A percentile compares a stretch with the other conserved stretches of the same genome.
Evolutionary conservation across 2,888 invertebrate genomes (phyloP).

Genomic region (Actias luna): DNA sequence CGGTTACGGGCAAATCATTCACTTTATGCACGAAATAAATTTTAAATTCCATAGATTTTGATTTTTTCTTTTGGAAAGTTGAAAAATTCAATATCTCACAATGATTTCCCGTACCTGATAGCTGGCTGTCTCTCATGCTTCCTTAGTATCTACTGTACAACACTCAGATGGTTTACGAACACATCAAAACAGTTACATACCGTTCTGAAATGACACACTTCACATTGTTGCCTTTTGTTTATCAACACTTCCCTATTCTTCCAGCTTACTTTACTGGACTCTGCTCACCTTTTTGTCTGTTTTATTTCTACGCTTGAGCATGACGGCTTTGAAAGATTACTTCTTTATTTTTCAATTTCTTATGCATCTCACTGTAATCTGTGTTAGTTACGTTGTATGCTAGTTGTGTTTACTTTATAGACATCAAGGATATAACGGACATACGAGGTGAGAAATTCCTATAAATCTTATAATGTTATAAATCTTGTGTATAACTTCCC

Average conservation of each 20-base stretch:
- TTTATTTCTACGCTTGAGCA: constrained; percentile 27
- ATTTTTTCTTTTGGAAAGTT: too few relatives aligned
- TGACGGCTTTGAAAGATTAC: constrained; percentile 30
- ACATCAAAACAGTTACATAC: constrained; percentile 10
- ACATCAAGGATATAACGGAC: constrained; percentile 49
- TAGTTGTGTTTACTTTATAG: constrained; percentile 60
- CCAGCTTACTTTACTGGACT: constrained; percentile 16
- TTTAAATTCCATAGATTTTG: not conserved
- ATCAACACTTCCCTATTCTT: not conserved
- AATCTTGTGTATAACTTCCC: constrained; percentile 10
- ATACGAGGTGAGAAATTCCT: constrained; percentile 56
- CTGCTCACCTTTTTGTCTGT: not conserved
- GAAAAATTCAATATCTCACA: not conserved
- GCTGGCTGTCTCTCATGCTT: constrained; percentile 4
- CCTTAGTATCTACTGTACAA: not conserved
- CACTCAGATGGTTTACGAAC: not conserved
- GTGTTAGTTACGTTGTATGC: constrained; percentile 48
- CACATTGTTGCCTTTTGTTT: constrained; percentile 9
- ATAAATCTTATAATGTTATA: too few relatives aligned
- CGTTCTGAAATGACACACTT: constrained; percentile 7
- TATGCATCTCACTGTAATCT: constrained; percentile 31
- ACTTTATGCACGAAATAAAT: too few relatives aligned
- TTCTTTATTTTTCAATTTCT: constrained; percentile 32
- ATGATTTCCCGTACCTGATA: not conserved
- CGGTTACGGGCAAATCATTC: constrained; percentile 13